Percentiles rank a stretch among this genome's conserved stretches.
Evolutionary conservation across 2,113 vertebrate species (phyloP).

Genomic region (Eleginops maclovinus): DNA sequence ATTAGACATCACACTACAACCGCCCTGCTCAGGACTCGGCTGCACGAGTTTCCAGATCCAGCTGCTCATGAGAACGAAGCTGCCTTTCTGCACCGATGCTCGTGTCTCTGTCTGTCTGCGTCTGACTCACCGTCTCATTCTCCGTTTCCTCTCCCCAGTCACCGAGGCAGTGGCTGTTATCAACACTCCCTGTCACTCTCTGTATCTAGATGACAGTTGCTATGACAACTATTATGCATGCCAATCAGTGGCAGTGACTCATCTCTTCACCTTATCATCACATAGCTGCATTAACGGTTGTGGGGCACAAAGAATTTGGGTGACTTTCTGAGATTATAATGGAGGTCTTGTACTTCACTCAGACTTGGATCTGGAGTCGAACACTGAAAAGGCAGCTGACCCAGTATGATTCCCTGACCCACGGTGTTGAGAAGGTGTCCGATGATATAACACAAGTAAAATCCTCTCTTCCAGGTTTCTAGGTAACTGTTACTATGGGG

Average conservation of each 20-base stretch:
- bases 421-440: conserved; percentile 48
- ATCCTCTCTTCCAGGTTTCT: conserved; percentile 63
- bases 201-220: conserved; percentile 68
- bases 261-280: conserved; percentile 44
- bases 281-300: conserved; percentile 17
- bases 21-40: not conserved
- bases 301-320: not conserved
- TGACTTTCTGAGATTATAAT: conserved; percentile 1
- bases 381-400: conserved; percentile 43
- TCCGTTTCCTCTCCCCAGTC: conserved; percentile 21
- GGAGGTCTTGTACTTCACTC: not conserved
- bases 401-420: conserved; percentile 62
- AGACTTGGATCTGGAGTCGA: conserved; percentile 1
- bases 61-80: conserved; percentile 28
- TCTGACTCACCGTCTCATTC: conserved; percentile 54
- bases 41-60: conserved; percentile 7
- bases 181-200: conserved; percentile 58
- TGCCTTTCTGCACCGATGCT: not conserved
- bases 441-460: conserved; percentile 55
- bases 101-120: conserved; percentile 6
- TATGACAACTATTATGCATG: conserved; percentile 64
- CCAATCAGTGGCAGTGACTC: conserved; percentile 68
- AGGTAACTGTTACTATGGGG: conserved; percentile 75
- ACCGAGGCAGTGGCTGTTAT: conserved; percentile 37
- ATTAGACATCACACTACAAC: conserved; percentile 26